phyloP scores from a whole-genome alignment of 1,140 invertebrate species.

The Drosophila kohkoa region DNA sequence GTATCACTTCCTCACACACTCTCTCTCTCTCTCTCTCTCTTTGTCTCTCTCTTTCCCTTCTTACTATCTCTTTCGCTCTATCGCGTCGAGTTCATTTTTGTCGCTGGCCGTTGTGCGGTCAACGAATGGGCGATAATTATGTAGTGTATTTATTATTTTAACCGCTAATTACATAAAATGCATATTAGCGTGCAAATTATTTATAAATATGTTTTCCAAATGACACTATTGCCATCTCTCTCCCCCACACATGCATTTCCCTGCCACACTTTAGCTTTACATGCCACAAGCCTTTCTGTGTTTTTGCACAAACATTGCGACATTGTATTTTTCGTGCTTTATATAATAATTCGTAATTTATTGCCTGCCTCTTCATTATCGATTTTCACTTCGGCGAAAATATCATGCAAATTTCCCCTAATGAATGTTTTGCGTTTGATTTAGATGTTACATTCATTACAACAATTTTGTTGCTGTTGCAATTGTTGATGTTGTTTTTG shows the following conservation, averaged over 20 bases:
- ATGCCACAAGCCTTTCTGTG: constrained; percentile 3
- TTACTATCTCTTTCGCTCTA: not conserved
- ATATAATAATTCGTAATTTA: constrained; percentile 69
- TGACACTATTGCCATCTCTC: constrained; percentile 34
- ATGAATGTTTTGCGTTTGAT: constrained; percentile 67
- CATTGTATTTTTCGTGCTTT: constrained; percentile 36
- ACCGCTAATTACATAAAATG: constrained; percentile 83
- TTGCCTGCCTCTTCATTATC: constrained; percentile 58
- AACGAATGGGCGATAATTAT: constrained; percentile 78
- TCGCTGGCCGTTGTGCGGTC: constrained; percentile 64
- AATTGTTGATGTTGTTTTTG: not conserved
- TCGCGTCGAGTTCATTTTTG: constrained; percentile 61
- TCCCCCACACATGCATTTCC: not conserved
- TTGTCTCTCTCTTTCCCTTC: not conserved
- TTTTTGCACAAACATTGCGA: constrained; percentile 20
- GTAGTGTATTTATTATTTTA: constrained; percentile 83
- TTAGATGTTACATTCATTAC: constrained; percentile 56
- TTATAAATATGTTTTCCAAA: constrained; percentile 78
- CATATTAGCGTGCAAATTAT: constrained; percentile 82
- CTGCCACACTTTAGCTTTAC: not conserved
- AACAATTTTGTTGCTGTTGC: constrained; percentile 4
- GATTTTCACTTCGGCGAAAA: constrained; percentile 58
- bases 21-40: constrained; percentile 4
- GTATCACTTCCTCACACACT: not conserved
- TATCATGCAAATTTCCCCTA: constrained; percentile 63